Conservation (phyloP, 2,113 vertebrate genomes). For the Machaerirhynchus nigripectus region DNA sequence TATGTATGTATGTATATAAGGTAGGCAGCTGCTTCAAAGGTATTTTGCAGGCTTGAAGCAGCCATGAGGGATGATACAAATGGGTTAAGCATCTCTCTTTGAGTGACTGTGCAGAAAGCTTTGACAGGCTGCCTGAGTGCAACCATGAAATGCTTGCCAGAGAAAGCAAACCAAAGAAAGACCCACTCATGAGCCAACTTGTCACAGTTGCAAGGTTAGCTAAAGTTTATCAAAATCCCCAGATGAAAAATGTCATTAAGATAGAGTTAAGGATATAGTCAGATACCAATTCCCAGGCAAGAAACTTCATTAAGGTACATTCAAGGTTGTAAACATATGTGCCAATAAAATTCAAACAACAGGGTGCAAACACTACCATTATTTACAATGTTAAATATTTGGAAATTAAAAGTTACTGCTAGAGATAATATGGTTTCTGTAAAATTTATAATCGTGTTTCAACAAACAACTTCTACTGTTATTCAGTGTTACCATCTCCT, state of each 20-base stretch:
- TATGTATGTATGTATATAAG: neutral
- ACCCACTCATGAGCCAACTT: neutral
- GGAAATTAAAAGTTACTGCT: neutral
- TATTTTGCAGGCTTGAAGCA: neutral
- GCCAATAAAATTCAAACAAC: constrained; percentile 19
- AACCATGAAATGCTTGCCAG: neutral
- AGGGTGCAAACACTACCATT: neutral
- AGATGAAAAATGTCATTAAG: constrained; percentile 50
- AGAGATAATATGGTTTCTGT: neutral
- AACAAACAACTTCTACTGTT: neutral
- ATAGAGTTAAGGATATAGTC: constrained; percentile 22
- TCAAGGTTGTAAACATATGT: constrained; percentile 18
- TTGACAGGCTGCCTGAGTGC: neutral
- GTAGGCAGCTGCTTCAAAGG: neutral
- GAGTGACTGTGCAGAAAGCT: neutral
- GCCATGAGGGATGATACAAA: neutral
- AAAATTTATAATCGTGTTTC: neutral
- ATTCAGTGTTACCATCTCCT: neutral
- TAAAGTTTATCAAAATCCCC: constrained; percentile 50
- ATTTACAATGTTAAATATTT: constrained; percentile 3
- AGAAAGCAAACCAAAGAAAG: neutral
- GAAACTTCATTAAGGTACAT: constrained; percentile 32
- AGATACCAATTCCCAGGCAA: constrained; percentile 50
- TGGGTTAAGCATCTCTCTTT: neutral
- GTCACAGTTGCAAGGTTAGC: constrained; percentile 28